Base-by-base conservation (phyloP, 2,888 invertebrate genomes). In the Catocala fraxini region DNA sequence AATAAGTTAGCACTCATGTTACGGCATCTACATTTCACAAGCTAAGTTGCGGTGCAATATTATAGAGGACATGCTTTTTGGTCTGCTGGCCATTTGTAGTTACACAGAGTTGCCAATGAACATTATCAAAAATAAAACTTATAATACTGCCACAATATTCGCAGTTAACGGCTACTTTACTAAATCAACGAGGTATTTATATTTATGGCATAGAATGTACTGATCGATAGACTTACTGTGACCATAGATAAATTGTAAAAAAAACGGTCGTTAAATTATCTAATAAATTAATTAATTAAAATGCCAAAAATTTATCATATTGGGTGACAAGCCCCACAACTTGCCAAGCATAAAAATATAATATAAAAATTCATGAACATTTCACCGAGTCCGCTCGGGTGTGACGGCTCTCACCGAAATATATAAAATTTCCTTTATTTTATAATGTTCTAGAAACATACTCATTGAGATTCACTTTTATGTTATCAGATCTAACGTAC, bases 401-500 rank as follows among this genome's bases (percentile, higher is more conserved):
- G 63, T 60, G 53, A 45, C 76, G 62, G 53, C 79, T 79, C 77
- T 77, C 77, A 73, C 77, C 77, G 51, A 68, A 79, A 64, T 76
- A 73, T 79, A 73, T 79, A 79, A 65, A 77, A 71, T 71, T 77
- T 77, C 79, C 74, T 77, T 79, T 69, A 66, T 77, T 74, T 77
- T 74, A 74, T 77, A 72, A 75, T 79, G 68, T 68, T 78, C 73
- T 79, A 77, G 79, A 79, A 75, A 78, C 77, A 69, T 69, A 70
- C 83, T 83, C 84, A 83, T 84, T 82, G 80, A 78, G 73, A 84
- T 84, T 82, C 83, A 75, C 77, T 73, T 70, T 69, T 73, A 74
- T 69, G 73, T 78, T 81, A 82, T 84, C 84, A 73, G 84, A 83
- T 84, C 80, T 67, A 77, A 75, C 77, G 79, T 73, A 77, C 79